Evolutionary conservation across 2,113 vertebrate species (phyloP).

Genomic region (Crotalus horridus): DNA sequence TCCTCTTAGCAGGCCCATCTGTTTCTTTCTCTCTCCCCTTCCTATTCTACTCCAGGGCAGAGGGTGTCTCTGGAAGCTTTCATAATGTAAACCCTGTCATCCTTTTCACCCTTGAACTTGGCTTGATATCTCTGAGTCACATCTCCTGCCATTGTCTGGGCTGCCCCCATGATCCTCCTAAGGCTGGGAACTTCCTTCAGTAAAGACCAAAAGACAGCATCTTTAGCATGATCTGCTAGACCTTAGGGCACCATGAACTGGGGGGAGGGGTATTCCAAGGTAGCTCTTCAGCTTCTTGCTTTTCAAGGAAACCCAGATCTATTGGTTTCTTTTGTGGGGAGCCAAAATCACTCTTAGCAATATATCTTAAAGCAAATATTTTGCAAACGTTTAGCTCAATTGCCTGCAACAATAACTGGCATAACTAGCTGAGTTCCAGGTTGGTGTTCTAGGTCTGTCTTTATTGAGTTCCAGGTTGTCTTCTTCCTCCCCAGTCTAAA

Average conservation of each 20-base stretch:
- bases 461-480: not conserved
- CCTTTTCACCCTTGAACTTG: slow-evolving; percentile 57
- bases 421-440: not conserved
- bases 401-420: not conserved
- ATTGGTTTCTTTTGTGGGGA: accelerated
- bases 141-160: slow-evolving; percentile 54
- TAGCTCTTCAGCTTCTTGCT: not conserved
- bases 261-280: not conserved
- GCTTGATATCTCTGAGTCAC: slow-evolving; percentile 55
- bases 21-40: not conserved
- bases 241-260: slow-evolving; percentile 32
- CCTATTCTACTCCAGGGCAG: slow-evolving; percentile 10
- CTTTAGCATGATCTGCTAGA: slow-evolving; percentile 13
- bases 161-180: slow-evolving; percentile 42
- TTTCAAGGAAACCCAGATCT: slow-evolving; percentile 3
- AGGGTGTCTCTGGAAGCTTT: slow-evolving; percentile 20
- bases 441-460: not conserved
- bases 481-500: not conserved
- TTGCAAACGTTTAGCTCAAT: not conserved
- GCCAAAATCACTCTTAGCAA: not conserved
- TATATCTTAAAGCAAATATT: not conserved
- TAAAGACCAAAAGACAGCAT: slow-evolving; percentile 21
- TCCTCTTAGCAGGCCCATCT: slow-evolving; percentile 42
- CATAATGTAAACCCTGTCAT: slow-evolving; percentile 51
- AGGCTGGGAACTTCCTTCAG: slow-evolving; percentile 63